phyloP scores from a whole-genome alignment of 2,888 invertebrate species.

The Eupeodes luniger region DNA sequence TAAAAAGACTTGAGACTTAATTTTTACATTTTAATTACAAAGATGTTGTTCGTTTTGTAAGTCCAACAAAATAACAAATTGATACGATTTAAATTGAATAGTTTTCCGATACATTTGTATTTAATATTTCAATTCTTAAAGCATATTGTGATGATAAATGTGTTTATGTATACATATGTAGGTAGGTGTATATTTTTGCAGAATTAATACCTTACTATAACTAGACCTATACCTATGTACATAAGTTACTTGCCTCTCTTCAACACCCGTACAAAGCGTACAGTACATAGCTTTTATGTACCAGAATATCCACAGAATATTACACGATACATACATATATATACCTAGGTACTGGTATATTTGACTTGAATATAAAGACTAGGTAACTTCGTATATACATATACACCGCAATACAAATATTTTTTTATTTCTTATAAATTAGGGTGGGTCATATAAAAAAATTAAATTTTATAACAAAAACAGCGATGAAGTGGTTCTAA shows the following conservation, averaged over 20 bases:
- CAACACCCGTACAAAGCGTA: neutral
- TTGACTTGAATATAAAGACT: too few species aligned
- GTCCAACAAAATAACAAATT: constrained; percentile 44
- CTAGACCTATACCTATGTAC: neutral
- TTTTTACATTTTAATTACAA: constrained; percentile 20
- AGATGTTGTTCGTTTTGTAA: neutral
- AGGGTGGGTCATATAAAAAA: too few species aligned
- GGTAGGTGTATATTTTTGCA: too few species aligned
- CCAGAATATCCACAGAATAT: neutral
- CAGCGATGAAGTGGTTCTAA: too few species aligned
- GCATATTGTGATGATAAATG: neutral
- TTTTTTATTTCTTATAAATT: neutral
- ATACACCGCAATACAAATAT: constrained; percentile 1
- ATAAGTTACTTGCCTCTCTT: neutral
- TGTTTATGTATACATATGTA: neutral
- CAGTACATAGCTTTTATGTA: neutral
- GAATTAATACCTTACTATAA: too few species aligned
- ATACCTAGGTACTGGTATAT: neutral
- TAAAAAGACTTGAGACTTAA: neutral
- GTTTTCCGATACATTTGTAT: constrained; percentile 24
- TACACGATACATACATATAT: neutral
- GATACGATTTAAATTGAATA: constrained; percentile 35
- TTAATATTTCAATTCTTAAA: constrained; percentile 24
- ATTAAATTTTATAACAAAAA: too few species aligned
- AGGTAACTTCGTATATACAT: neutral